These are phyloP conservation scores for Echinarachnius parma DNA, from an alignment of 53 echinoderm and acorn worm species.

Conservation along the genomic window DNA sequence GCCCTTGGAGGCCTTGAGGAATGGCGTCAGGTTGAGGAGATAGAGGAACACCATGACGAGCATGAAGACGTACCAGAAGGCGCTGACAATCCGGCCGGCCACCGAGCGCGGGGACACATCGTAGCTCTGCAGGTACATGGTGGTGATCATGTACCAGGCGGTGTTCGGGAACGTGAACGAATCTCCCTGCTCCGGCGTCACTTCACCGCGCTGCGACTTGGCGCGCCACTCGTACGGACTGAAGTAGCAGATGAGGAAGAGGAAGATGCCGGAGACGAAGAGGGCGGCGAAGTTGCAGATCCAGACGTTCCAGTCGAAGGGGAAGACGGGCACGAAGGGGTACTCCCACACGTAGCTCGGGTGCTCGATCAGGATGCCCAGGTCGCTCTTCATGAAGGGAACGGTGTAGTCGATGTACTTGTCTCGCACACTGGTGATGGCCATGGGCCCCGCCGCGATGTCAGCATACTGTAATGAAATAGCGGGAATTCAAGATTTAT, in stretches of 20 bases:
- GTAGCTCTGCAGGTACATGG: constrained; percentile 82
- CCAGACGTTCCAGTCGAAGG: constrained; percentile 80
- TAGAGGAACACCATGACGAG: constrained; percentile 86
- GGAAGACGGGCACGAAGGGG: constrained; percentile 77
- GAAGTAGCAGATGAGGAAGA: constrained; percentile 61
- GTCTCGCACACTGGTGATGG: constrained; percentile 75
- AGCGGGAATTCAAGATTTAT: neutral
- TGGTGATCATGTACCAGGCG: constrained; percentile 74
- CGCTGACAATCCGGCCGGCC: constrained; percentile 69
- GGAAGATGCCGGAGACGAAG: constrained; percentile 47
- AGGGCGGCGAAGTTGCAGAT: constrained; percentile 66
- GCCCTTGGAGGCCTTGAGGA: constrained; percentile 78
- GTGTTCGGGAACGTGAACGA: constrained; percentile 71
- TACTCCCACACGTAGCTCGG: constrained; percentile 87
- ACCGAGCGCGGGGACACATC: constrained; percentile 80
- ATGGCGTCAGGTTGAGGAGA: constrained; percentile 77
- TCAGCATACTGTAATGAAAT: constrained; percentile 69
- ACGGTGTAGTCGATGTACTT: constrained; percentile 76
- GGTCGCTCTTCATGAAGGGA: constrained; percentile 70
- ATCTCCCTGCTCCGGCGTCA: constrained; percentile 55
- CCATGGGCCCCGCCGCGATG: constrained; percentile 84
- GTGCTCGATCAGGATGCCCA: constrained; percentile 86
- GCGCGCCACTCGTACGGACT: constrained; percentile 64
- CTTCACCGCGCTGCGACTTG: constrained; percentile 54
- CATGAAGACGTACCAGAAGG: constrained; percentile 87